Evolutionary conservation across 2,113 vertebrate genomes (phyloP).

Genomic region (Saguinus imperator): DNA sequence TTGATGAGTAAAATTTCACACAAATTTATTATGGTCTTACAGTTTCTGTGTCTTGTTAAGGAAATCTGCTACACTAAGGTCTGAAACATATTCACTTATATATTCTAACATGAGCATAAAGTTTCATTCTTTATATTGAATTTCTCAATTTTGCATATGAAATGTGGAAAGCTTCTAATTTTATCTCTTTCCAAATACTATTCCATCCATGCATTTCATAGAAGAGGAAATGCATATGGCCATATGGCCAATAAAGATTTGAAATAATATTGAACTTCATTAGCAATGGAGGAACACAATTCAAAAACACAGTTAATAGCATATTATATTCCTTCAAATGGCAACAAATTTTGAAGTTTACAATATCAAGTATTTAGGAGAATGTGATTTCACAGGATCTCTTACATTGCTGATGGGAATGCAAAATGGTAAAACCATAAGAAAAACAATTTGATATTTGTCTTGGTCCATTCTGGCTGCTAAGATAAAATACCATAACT

Average conservation of each 20-base stretch:
- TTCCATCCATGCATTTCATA: background rate
- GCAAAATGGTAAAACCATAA: background rate
- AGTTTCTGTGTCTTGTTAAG: background rate
- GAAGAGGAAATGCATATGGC: background rate
- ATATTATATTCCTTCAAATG: background rate
- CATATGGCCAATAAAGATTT: background rate
- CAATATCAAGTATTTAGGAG: background rate
- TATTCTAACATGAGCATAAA: background rate
- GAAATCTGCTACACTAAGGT: background rate
- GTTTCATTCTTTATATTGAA: background rate
- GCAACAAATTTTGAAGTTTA: background rate
- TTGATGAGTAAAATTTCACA: constrained; percentile 12
- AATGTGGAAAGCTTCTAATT: background rate
- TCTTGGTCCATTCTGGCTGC: background rate
- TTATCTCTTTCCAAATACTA: background rate
- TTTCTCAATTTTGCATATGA: background rate
- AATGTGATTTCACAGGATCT: background rate
- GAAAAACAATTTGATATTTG: background rate
- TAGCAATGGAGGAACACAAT: background rate
- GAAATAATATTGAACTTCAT: background rate
- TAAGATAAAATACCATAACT: background rate
- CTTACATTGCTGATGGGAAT: background rate
- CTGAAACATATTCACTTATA: background rate
- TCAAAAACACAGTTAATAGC: background rate
- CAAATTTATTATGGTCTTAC: background rate